These are phyloP conservation scores for Neodiprion lecontei DNA, from an alignment of 1,140 invertebrate species.

Conservation along the genomic window DNA sequence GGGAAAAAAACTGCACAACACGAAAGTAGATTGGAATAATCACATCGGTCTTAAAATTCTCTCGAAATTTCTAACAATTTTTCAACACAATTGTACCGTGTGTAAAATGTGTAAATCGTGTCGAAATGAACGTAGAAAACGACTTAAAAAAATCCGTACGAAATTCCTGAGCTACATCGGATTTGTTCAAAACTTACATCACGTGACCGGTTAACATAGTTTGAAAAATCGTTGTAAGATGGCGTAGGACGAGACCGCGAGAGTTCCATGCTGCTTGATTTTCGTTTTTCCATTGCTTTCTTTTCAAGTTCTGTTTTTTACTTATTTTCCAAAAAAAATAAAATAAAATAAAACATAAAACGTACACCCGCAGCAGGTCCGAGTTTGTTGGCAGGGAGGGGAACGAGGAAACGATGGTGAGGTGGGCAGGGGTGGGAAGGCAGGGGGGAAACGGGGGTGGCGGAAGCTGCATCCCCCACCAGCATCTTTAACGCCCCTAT, in stretches of 20 bases:
- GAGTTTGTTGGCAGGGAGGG: not conserved
- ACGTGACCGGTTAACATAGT: too few species aligned
- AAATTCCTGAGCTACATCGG: not conserved
- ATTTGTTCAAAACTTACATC: too few species aligned
- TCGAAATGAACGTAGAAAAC: too few species aligned
- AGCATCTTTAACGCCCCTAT: slow-evolving; percentile 5
- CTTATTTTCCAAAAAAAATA: not conserved
- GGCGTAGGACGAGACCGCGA: not conserved
- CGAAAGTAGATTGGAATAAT: too few species aligned
- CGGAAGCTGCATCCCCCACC: slow-evolving; percentile 13
- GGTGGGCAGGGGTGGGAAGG: not conserved
- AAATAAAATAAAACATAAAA: too few species aligned
- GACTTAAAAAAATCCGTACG: not conserved
- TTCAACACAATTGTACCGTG: too few species aligned
- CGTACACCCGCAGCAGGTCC: not conserved
- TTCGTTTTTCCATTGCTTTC: not conserved
- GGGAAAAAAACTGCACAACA: too few species aligned
- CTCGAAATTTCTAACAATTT: too few species aligned
- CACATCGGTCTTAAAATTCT: too few species aligned
- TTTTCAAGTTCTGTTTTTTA: not conserved
- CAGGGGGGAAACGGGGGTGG: slow-evolving; percentile 21
- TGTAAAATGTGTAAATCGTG: too few species aligned
- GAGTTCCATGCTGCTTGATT: not conserved
- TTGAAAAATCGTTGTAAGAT: not conserved
- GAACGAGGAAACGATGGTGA: not conserved